phyloP scores from a whole-genome alignment of 64 coral and sea anemone species.

The Trachythela sp. region DNA sequence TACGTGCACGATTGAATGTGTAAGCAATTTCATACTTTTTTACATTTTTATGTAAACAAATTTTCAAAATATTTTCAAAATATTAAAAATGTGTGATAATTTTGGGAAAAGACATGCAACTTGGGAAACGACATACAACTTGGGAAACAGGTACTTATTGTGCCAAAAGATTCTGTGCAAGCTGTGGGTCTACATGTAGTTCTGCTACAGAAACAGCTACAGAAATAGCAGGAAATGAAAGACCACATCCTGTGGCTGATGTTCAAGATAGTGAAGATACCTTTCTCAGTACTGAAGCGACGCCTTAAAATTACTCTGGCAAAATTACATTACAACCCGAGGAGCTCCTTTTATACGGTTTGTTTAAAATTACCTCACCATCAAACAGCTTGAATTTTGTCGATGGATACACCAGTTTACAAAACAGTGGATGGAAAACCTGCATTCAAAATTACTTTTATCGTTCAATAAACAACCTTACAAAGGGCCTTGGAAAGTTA shows the following conservation, averaged over 20 bases:
- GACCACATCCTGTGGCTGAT: not conserved
- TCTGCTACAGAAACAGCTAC: not conserved
- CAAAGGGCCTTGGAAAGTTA: not conserved
- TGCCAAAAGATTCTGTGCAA: not conserved
- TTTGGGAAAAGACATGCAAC: not conserved
- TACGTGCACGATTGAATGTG: not conserved
- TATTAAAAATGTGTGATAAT: not conserved
- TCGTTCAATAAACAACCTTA: not conserved
- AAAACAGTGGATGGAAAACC: no score
- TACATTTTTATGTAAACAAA: not conserved
- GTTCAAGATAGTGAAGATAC: not conserved
- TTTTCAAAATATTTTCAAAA: not conserved
- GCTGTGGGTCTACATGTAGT: not conserved
- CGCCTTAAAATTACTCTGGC: not conserved
- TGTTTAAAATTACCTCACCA: not conserved
- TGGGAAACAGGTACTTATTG: not conserved
- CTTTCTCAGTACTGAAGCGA: not conserved
- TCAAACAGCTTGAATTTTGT: not conserved
- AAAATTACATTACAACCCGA: constrained; percentile 21
- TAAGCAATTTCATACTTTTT: not conserved
- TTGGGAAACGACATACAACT: no score
- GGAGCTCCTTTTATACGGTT: not conserved
- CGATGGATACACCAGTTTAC: not conserved
- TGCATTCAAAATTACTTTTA: not conserved
- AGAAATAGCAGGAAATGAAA: not conserved